phyloP scores from a whole-genome alignment of 2,113 vertebrate genomes.

The Leptosomus discolor region DNA sequence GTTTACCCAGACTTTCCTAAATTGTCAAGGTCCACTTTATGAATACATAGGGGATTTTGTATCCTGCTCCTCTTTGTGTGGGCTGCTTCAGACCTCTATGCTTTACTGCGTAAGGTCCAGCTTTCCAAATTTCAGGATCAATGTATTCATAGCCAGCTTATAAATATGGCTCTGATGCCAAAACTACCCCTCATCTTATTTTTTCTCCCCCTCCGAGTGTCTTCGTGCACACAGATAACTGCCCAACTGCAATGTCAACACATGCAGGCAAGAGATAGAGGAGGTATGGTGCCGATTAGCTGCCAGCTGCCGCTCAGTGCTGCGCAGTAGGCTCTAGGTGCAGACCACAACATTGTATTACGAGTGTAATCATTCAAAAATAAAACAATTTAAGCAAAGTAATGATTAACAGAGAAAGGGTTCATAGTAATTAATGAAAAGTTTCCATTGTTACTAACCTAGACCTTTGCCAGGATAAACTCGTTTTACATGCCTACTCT shows the following conservation, averaged over 20 bases:
- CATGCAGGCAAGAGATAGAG: neutral
- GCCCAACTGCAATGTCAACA: neutral
- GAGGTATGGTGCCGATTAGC: neutral
- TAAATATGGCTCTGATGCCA: neutral
- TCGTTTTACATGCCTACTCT: neutral
- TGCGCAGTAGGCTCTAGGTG: fast-evolving
- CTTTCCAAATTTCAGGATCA: neutral
- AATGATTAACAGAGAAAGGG: neutral
- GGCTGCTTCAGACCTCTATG: neutral
- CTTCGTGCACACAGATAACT: neutral
- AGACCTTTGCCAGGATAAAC: neutral
- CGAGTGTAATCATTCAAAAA: neutral
- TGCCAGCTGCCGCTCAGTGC: neutral
- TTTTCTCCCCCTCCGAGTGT: fast-evolving
- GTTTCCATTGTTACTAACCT: neutral
- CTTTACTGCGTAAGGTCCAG: neutral
- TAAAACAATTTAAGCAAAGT: neutral
- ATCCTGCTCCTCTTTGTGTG: neutral
- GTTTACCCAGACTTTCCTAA: neutral
- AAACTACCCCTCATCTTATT: neutral
- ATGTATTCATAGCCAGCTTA: neutral
- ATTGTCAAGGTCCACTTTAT: neutral
- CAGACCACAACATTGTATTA: neutral
- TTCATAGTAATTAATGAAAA: neutral
- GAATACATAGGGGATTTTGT: neutral